Base-by-base conservation (phyloP, 2,797 vertebrate species). In the Bovichtus diacanthus region DNA sequence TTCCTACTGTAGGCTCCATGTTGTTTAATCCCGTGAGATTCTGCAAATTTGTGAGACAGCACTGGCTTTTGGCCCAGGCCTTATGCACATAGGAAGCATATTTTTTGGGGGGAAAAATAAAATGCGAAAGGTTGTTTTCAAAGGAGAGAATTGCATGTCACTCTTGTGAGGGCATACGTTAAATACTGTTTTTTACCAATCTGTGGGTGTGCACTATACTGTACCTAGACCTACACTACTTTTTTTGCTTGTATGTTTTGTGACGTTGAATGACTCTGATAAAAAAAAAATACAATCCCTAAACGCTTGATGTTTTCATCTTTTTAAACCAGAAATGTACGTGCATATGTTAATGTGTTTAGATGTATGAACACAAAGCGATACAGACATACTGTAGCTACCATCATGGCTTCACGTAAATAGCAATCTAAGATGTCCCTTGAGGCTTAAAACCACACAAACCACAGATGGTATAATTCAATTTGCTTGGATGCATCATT, bases 381-480 rank as follows among this genome's bases (percentile, higher is more conserved):
- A 55, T 71, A 27, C 2, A 63, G 62, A 74, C 77, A 74, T 68
- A 81, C 49, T 84, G 55, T 50, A 51, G 54, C 81, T 54, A 71
- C 70, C 55, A 73, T 72, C 63, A 83, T 80, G 77, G 74, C 63
- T 80, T 61, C 84, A 82, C 76, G 79, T 88, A 80, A 84, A 70
- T 55, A 74, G 56, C 60, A 67, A 72, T 78, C 66, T 58, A 62
- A 80, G 36, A 51, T 39, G 25, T 79, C 85, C 70, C 81, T 55
- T 21, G 76, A 81, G 87, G 60, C 44, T 78, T 59, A 38, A 74
- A 86, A 81, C 47, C 76, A 78, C 72, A 87, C 78, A 83, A 83
- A 87, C 68, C 80, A 77, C 85, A 84, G 78, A 90, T 87, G 86
- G 78, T 68, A 81, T 84, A 74, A 81, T 82, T 89, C 49, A 82